Base-by-base conservation (phyloP, 2,797 vertebrate genomes). In the Liparis tanakae region DNA sequence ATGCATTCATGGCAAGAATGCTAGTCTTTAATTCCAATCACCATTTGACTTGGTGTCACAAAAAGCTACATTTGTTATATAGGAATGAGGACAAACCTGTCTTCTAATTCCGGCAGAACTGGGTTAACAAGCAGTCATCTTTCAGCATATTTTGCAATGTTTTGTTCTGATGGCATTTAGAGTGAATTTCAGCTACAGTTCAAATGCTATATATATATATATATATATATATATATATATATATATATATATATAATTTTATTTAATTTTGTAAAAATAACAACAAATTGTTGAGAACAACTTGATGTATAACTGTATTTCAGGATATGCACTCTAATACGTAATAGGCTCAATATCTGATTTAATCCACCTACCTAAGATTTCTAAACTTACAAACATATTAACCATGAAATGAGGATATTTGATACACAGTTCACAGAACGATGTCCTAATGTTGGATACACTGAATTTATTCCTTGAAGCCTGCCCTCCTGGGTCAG, bases 311-410 rank as follows among this genome's bases (percentile, higher is more conserved):
- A 14, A 7, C 0, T 18, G 25, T 44, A 64, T 17, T 58, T 50
- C 36, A 20, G 30, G 10, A 30, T 46, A 41, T 22, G 20, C 22
- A 54, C 14, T 8, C 6, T 58, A 54, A 64, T 67, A 62, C 72
- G 60, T 41, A 8, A 37, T 41, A 18, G 5, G 61, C 10, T 7
- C 1, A 41, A 67, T 62, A 12, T 37, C 12, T 30, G 46, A 1
- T 51, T 76, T 18, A 66, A 17, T 60, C 53, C 0, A 10, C 33
- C 48, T 20, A 33, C 41, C 65, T 56, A 57, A 53, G 12, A 64
- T 22, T 30, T 56, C 74, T 79, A 72, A 77, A 72, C 64, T 56
- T 78, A 60, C 74, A 76, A 76, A 72, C 70, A 48, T 56, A 67
- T 80, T 76, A 77, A 82, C 46, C 34, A 79, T 69, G 51, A 7